Evolutionary conservation across 2,113 vertebrate species (phyloP), one percentile per base, ranked within the genome.

Genomic region (Eurypyga helias): DNA sequence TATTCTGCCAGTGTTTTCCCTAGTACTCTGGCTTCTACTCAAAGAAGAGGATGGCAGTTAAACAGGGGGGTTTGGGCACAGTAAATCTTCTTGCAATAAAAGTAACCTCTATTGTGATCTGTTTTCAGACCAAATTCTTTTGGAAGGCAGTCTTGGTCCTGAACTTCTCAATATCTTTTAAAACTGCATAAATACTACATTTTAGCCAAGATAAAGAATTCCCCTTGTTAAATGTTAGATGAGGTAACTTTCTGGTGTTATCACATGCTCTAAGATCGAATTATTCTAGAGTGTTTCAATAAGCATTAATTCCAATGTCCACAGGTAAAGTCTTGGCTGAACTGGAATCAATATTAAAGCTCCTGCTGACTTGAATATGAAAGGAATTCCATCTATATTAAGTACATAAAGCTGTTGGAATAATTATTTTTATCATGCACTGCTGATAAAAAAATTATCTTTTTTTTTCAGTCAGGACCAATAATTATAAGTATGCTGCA

Each of bases 191-290:
- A 88, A 91, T 83, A 87, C 26, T 60, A 65, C 4, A 31, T 70
- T 93, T 87, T 87, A 82, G 91, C 93, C 95, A 96, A 94, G 80
- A 95, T 60, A 93, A 95, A 95, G 60, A 73, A 90, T 95, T 95
- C 90, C 67, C 93, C 83, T 77, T 75, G 18, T 46, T 66, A 61
- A 88, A 83, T 90, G 46, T 57, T 89, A 90, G 89, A 92, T 94
- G 83, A 96, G 43, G 70, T 94, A 87, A 96, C 36, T 45, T 75
- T 92, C 34, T 79, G 69, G 43, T 94, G 71, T 79, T 90, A 93
- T 55, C 90, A 73, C 75, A 85, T 72, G 33, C 29, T 86, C 62
- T 43, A 64, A 92, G 43, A 72, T 51, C n/a, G 72, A 92, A 77
- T 78, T 83, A 85, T 87, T 90, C 33, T 58, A 38, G 49, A 77